A percentile compares a stretch with the other conserved stretches of the same genome.
Conservation (phyloP, 2,888 invertebrate genomes). For the Lepidocyrtoides sp. region DNA sequence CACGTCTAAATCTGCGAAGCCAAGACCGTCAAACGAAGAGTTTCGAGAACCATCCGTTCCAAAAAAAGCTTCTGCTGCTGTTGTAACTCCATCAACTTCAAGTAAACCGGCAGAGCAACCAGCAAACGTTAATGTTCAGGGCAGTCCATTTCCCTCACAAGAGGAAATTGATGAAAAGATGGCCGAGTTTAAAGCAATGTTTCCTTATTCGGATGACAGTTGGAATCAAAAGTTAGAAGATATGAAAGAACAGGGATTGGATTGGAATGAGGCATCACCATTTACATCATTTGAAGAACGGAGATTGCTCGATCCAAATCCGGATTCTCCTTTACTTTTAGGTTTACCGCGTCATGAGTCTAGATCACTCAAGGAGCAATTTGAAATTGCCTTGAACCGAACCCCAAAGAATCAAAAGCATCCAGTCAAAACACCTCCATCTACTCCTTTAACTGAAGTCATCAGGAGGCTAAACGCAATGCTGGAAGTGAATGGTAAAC, state of each 20-base stretch:
- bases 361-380: conserved; percentile 62
- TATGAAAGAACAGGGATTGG: conserved; percentile 1
- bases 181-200: conserved; percentile 52
- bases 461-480: conserved; percentile 23
- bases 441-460: conserved; percentile 45
- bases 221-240: conserved; percentile 48
- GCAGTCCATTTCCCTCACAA: not conserved
- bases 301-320: conserved; percentile 21
- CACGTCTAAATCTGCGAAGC: not conserved
- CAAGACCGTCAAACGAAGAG: not conserved
- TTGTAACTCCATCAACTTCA: not conserved
- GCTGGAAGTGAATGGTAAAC: too few relatives aligned
- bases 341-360: conserved; percentile 56
- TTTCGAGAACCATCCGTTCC: not conserved
- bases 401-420: not conserved
- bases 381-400: conserved; percentile 28
- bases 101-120: not conserved
- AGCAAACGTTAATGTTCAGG: not conserved
- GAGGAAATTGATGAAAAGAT: conserved; percentile 50
- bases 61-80: not conserved
- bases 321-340: conserved; percentile 61
- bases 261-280: conserved; percentile 20
- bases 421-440: not conserved
- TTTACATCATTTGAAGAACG: conserved; percentile 62
- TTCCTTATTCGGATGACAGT: conserved; percentile 65